A percentile compares a stretch with the other conserved stretches of the same genome.
phyloP scores from a whole-genome alignment of 2,113 vertebrate genomes.

The Lamprologus callipterus region DNA sequence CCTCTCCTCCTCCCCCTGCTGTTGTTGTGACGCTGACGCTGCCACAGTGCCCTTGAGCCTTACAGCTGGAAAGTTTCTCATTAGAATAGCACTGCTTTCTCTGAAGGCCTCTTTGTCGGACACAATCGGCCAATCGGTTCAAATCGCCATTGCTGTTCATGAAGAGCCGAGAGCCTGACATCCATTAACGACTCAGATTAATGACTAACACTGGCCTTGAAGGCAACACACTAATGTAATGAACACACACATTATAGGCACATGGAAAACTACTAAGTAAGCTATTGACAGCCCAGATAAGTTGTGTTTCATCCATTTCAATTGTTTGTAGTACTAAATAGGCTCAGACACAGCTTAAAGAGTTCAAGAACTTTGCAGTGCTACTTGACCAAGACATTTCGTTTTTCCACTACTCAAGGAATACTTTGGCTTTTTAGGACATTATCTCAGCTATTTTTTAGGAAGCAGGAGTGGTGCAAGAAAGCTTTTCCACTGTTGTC shows the following conservation, averaged over 20 bases:
- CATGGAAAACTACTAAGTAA: slow-evolving; percentile 39
- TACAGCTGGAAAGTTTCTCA: neutral
- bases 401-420: neutral
- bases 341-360: neutral
- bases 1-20: neutral
- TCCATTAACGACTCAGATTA: slow-evolving; percentile 36
- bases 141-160: neutral
- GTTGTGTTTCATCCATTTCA: neutral
- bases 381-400: neutral
- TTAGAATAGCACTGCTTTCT: neutral
- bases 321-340: neutral
- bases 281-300: slow-evolving; percentile 20
- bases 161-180: neutral
- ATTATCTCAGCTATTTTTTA: neutral
- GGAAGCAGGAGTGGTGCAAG: neutral
- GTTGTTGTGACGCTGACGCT: slow-evolving; percentile 5
- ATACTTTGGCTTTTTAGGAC: neutral
- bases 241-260: slow-evolving; percentile 1
- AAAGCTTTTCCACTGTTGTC: neutral
- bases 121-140: neutral
- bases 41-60: slow-evolving; percentile 42
- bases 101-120: neutral
- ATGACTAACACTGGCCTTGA: slow-evolving; percentile 35
- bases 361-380: neutral
- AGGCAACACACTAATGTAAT: slow-evolving; percentile 9